These are phyloP conservation scores for Doryteuthis pealeii DNA, from an alignment of 1,140 invertebrate species.

Conservation along the genomic window DNA sequence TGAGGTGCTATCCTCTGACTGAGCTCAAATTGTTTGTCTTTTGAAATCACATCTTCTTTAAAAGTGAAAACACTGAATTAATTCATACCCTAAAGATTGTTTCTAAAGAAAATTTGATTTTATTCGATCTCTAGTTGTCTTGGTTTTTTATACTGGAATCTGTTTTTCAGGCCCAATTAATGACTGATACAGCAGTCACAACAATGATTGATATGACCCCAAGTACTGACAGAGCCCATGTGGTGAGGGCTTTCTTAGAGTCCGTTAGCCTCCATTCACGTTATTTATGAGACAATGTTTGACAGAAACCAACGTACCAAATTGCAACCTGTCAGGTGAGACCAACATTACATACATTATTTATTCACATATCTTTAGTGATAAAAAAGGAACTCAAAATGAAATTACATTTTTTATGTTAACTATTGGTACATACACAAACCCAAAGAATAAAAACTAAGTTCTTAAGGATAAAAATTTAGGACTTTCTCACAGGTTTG, in stretches of 20 bases:
- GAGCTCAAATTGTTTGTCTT: no score
- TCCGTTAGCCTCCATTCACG: slow-evolving; percentile 80
- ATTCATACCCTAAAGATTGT: not conserved
- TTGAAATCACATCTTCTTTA: no score
- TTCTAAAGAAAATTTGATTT: no score
- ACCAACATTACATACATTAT: no score
- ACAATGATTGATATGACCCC: slow-evolving; percentile 85
- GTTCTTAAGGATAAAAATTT: no score
- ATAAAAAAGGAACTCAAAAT: no score
- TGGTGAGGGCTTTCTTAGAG: slow-evolving; percentile 73
- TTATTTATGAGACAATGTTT: slow-evolving; percentile 74
- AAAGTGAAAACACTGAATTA: not conserved
- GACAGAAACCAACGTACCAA: slow-evolving; percentile 42
- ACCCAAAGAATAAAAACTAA: no score
- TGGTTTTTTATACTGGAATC: not conserved
- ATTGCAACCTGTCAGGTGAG: slow-evolving; percentile 47
- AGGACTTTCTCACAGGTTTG: no score
- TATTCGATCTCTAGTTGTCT: not conserved
- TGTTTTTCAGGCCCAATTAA: slow-evolving; percentile 75
- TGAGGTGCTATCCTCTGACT: no score
- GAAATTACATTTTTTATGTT: no score
- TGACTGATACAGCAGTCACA: slow-evolving; percentile 76
- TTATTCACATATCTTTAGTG: no score
- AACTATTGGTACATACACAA: no score
- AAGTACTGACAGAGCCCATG: slow-evolving; percentile 75